Evolutionary conservation across 2,113 vertebrate genomes (phyloP).

Genomic region (Vicugna pacos): DNA sequence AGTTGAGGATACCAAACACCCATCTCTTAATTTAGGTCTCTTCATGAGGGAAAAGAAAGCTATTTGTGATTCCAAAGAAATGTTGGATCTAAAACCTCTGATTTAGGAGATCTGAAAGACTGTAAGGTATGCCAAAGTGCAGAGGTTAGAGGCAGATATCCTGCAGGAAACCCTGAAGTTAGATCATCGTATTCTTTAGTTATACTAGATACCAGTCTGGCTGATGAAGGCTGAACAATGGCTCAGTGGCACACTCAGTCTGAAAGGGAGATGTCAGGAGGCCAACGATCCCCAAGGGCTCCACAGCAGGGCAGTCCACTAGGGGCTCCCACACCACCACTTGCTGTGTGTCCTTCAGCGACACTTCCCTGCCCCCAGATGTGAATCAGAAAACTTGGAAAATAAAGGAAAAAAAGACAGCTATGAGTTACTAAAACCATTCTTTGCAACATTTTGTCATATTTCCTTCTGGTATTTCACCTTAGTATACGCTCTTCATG

Average conservation of each 20-base stretch:
- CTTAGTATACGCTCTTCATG: not conserved
- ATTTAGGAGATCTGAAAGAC: not conserved
- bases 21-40: slow-evolving; percentile 48
- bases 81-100: not conserved
- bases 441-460: not conserved
- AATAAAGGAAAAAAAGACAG: not conserved
- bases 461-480: not conserved
- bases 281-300: not conserved
- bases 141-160: not conserved
- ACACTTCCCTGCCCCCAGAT: not conserved
- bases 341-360: not conserved
- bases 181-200: not conserved
- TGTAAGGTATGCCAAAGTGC: not conserved
- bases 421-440: not conserved
- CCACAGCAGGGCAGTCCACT: not conserved
- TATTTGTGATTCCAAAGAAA: slow-evolving; percentile 38
- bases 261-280: not conserved
- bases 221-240: not conserved
- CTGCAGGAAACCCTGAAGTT: not conserved
- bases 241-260: not conserved
- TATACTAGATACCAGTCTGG: slow-evolving; percentile 20
- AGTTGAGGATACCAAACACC: slow-evolving; percentile 49
- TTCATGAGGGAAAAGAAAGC: not conserved
- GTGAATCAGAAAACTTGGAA: not conserved
- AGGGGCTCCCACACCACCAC: not conserved